Percentiles rank a stretch among this genome's conserved stretches.
Conservation (phyloP, 2,797 vertebrate species). For the Ambastaia sidthimunki region DNA sequence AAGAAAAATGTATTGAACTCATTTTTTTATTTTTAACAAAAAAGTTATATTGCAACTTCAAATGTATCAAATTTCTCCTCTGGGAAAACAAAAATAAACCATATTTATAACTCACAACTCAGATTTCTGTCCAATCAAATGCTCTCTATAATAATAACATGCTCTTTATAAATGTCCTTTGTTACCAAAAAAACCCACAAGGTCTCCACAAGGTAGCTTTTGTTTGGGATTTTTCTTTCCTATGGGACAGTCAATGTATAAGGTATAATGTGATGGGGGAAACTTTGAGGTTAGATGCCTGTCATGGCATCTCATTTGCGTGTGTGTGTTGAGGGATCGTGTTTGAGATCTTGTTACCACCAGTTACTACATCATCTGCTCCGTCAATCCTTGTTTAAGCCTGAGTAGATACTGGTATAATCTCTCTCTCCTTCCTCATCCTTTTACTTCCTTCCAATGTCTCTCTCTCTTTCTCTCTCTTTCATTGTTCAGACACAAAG, state of each 20-base stretch:
- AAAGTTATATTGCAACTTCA: not conserved
- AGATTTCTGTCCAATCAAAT: not conserved
- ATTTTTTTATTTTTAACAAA: too few species aligned
- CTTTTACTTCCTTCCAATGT: conserved; percentile 9
- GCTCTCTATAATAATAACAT: not conserved
- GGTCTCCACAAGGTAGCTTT: not conserved
- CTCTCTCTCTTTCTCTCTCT: conserved; percentile 36
- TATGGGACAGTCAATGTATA: conserved; percentile 21
- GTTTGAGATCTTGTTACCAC: conserved; percentile 33
- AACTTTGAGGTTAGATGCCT: not conserved
- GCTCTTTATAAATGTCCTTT: not conserved
- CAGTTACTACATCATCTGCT: conserved; percentile 51
- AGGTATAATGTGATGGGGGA: not conserved
- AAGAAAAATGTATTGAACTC: too few species aligned
- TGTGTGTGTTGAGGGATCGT: conserved; percentile 31
- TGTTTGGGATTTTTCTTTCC: not conserved
- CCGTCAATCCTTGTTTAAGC: conserved; percentile 42
- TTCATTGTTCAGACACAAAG: conserved; percentile 68
- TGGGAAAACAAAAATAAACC: not conserved
- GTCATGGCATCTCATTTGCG: not conserved
- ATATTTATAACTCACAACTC: not conserved
- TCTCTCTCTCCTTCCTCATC: conserved; percentile 4
- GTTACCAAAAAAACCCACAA: not conserved
- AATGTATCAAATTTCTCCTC: not conserved
- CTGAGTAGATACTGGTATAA: conserved; percentile 12